A percentile compares a stretch with the other conserved stretches of the same genome.
Conservation (phyloP, 2,888 invertebrate genomes). For the Sisyra nigra region DNA sequence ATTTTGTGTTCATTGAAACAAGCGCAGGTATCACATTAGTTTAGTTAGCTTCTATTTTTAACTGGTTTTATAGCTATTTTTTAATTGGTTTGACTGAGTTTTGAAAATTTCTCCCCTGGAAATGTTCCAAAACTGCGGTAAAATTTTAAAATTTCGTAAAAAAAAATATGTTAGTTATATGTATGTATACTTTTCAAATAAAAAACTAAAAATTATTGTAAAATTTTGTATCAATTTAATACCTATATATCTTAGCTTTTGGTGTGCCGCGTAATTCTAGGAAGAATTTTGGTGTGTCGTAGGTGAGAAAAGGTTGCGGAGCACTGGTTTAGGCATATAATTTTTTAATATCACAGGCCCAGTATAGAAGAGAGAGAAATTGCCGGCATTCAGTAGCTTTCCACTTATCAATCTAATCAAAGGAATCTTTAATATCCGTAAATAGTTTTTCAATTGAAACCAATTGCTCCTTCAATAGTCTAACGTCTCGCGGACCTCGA, state of each 20-base stretch:
- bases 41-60: not conserved
- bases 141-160: too few relatives aligned
- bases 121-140: too few relatives aligned
- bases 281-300: too few relatives aligned
- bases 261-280: not conserved
- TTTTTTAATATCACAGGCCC: conserved; percentile 15
- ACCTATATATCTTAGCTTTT: not conserved
- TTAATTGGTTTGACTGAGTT: too few relatives aligned
- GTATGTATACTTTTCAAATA: conserved; percentile 1
- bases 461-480: conserved; percentile 9
- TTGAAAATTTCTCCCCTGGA: too few relatives aligned
- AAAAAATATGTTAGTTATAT: too few relatives aligned
- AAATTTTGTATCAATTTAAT: too few relatives aligned
- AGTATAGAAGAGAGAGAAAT: conserved; percentile 13
- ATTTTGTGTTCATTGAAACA: conserved; percentile 11
- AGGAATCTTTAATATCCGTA: conserved; percentile 4
- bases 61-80: too few relatives aligned
- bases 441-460: conserved; percentile 1
- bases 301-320: conserved; percentile 2
- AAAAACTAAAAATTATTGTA: conserved; percentile 1
- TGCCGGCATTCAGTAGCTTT: conserved; percentile 14
- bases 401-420: conserved; percentile 8
- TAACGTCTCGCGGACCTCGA: conserved; percentile 6
- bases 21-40: conserved; percentile 6
- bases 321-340: not conserved